phyloP scores from a whole-genome alignment of 2,797 vertebrate genomes.

The Mastacembelus armatus region DNA sequence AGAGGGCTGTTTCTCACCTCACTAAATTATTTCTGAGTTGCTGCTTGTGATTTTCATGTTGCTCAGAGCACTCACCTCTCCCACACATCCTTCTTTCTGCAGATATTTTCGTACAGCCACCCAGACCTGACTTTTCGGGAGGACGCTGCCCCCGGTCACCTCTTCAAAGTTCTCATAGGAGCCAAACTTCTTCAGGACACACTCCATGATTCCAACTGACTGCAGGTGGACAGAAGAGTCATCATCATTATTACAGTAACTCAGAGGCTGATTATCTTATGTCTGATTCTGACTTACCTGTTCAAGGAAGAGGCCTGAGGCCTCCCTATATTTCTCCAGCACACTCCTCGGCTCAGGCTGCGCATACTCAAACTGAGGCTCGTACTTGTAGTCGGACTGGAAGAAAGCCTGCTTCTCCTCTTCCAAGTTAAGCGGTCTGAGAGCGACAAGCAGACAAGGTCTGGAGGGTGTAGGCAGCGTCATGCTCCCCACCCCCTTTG shows the following conservation, averaged over 20 bases:
- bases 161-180: constrained; percentile 95
- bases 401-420: constrained; percentile 90
- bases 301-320: constrained; percentile 91
- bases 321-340: constrained; percentile 91
- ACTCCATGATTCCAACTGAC: constrained; percentile 93
- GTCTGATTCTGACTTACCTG: constrained; percentile 82
- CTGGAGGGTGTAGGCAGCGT: constrained; percentile 60
- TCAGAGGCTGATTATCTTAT: not conserved
- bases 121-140: constrained; percentile 96
- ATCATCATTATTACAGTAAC: not conserved
- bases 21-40: not conserved
- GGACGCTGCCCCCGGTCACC: constrained; percentile 88
- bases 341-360: constrained; percentile 87
- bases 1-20: too few relatives aligned
- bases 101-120: constrained; percentile 92
- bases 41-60: not conserved
- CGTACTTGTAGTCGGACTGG: constrained; percentile 88
- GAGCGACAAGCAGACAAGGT: constrained; percentile 91
- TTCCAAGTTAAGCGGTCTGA: constrained; percentile 91
- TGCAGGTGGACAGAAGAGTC: constrained; percentile 57
- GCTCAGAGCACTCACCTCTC: constrained; percentile 87
- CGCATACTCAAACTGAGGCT: constrained; percentile 93
- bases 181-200: constrained; percentile 92
- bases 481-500: constrained; percentile 68
- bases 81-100: constrained; percentile 95